phyloP scores from a whole-genome alignment of 37 sponge, comb jelly and placozoan genomes.

The Theonella swinhoei region DNA sequence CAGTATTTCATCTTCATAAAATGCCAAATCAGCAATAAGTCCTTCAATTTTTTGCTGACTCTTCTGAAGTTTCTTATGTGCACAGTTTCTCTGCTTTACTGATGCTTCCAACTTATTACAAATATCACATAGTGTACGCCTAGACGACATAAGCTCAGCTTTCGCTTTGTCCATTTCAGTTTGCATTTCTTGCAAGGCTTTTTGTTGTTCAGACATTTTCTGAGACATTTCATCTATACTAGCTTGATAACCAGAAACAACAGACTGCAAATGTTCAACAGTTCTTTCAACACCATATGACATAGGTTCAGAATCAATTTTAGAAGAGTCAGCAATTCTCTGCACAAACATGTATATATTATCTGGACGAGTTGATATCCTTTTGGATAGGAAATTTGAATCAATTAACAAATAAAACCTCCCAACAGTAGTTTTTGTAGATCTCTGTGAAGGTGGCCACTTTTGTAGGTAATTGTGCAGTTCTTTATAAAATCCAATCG shows the following conservation, averaged over 20 bases:
- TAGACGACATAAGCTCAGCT: constrained; percentile 8
- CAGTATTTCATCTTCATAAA: constrained; percentile 22
- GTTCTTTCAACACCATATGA: constrained; percentile 10
- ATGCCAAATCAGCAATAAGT: background rate
- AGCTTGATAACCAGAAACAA: constrained; percentile 1
- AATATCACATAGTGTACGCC: constrained; percentile 12
- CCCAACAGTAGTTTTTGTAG: constrained; percentile 16
- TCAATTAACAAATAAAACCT: constrained; percentile 39
- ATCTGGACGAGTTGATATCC: constrained; percentile 24
- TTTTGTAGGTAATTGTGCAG: constrained; percentile 19
- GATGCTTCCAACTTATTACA: constrained; percentile 12
- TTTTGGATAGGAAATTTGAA: constrained; percentile 7
- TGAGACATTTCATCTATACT: constrained; percentile 5
- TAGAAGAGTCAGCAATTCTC: background rate
- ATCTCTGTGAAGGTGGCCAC: constrained; percentile 21
- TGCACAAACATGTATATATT: constrained; percentile 24
- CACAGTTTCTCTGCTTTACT: constrained; percentile 9
- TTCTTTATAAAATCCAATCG: constrained; percentile 25
- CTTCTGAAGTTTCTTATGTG: constrained; percentile 6
- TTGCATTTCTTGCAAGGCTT: background rate
- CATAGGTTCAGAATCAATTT: constrained; percentile 2
- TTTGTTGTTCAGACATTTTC: constrained; percentile 5
- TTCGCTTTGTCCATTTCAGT: constrained; percentile 3
- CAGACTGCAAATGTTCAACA: constrained; percentile 3
- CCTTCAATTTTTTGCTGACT: constrained; percentile 18